Evolutionary conservation across 2,888 invertebrate species (phyloP).

Genomic region (Cenopis cana): DNA sequence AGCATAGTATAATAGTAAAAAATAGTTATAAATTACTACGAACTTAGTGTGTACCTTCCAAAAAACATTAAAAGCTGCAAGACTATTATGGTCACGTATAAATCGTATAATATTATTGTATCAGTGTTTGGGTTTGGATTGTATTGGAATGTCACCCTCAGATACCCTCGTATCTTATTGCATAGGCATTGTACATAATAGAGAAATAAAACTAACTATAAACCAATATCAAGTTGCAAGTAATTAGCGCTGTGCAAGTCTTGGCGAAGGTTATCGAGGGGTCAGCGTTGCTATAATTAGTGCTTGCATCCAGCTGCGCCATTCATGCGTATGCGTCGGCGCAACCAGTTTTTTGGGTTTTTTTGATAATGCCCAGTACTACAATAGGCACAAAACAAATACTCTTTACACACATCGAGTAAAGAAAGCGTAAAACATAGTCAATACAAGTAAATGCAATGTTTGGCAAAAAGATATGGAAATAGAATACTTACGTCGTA

Average conservation of each 20-base stretch:
- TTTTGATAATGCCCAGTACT: constrained; percentile 11
- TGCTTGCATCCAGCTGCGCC: constrained; percentile 57
- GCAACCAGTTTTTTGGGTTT: constrained; percentile 27
- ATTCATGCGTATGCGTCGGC: constrained; percentile 58
- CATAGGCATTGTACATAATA: too few species aligned
- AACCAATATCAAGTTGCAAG: constrained; percentile 26
- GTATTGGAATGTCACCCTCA: constrained; percentile 1
- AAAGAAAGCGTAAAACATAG: too few species aligned
- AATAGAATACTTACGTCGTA: too few species aligned
- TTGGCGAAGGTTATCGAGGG: constrained; percentile 61
- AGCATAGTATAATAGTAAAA: too few species aligned
- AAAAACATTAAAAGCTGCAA: not conserved
- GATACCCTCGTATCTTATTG: too few species aligned
- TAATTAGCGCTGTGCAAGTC: constrained; percentile 40
- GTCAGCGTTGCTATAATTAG: constrained; percentile 70
- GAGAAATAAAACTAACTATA: not conserved
- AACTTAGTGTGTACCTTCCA: too few species aligned
- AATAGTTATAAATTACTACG: too few species aligned
- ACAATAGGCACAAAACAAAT: too few species aligned
- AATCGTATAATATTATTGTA: too few species aligned
- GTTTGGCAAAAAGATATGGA: too few species aligned
- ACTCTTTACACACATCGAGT: too few species aligned
- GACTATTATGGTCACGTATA: constrained; percentile 13
- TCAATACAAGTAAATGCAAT: too few species aligned
- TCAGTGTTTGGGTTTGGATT: constrained; percentile 9